phyloP scores from a whole-genome alignment of 1,140 invertebrate species.

The Aethina tumida region DNA sequence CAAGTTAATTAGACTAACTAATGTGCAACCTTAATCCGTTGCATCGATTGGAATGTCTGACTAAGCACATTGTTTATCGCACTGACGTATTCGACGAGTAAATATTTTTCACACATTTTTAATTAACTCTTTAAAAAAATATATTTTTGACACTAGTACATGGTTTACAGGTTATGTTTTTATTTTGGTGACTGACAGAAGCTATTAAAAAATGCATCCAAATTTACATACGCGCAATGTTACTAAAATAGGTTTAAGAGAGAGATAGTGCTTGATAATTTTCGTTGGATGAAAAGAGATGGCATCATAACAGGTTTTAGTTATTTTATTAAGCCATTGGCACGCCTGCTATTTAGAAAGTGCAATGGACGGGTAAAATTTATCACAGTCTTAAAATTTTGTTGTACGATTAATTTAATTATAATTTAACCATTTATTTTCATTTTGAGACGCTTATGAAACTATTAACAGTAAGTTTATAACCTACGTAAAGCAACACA shows the following conservation, averaged over 20 bases:
- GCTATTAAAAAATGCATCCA: background rate
- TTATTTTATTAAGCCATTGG: constrained; percentile 4
- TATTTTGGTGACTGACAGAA: constrained; percentile 6
- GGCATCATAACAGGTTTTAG: background rate
- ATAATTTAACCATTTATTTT: constrained; percentile 11
- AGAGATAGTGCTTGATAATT: background rate
- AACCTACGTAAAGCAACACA: too few species aligned
- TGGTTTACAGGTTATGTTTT: constrained; percentile 13
- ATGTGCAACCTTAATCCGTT: constrained; percentile 28
- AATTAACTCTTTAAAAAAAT: constrained; percentile 6
- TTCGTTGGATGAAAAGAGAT: background rate
- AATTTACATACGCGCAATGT: background rate
- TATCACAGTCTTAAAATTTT: constrained; percentile 10
- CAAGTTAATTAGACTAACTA: constrained; percentile 4
- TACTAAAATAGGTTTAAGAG: background rate
- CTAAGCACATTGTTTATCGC: constrained; percentile 24
- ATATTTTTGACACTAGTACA: background rate
- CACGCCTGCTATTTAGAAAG: constrained; percentile 10
- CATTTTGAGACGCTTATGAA: too few species aligned
- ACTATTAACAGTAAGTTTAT: too few species aligned
- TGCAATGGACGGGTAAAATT: constrained; percentile 20
- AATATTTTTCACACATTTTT: constrained; percentile 25
- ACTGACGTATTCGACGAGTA: constrained; percentile 26
- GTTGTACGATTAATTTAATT: too few species aligned
- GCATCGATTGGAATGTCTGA: constrained; percentile 24